These are phyloP conservation scores for Cisticola juncidis DNA, from an alignment of 2,113 vertebrate species.

Conservation along the genomic window DNA sequence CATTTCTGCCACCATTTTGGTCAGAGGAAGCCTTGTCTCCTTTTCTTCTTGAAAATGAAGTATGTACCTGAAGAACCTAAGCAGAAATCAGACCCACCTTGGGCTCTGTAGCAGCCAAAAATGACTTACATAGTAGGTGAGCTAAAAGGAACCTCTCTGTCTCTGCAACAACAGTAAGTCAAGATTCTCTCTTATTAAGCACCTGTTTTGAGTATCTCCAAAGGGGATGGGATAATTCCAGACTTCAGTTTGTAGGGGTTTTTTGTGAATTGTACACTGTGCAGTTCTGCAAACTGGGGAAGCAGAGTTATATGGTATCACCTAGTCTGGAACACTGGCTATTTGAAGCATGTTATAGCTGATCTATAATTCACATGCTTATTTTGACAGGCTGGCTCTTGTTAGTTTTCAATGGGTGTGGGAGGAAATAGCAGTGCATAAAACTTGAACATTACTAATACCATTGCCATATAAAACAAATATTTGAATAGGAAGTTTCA, in stretches of 20 bases:
- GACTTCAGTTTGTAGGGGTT: neutral
- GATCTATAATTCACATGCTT: slow-evolving; percentile 61
- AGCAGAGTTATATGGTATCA: slow-evolving; percentile 12
- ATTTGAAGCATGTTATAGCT: slow-evolving; percentile 59
- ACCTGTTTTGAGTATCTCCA: neutral
- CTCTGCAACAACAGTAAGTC: neutral
- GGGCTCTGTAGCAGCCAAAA: neutral
- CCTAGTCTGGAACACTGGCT: slow-evolving; percentile 40
- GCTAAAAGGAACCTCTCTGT: neutral
- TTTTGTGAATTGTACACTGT: neutral
- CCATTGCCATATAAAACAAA: slow-evolving; percentile 77
- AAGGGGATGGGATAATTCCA: neutral
- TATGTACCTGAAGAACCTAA: neutral
- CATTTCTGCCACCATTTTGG: neutral
- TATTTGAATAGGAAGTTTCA: slow-evolving; percentile 73
- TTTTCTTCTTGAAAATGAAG: neutral
- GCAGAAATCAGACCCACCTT: neutral
- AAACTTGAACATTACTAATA: slow-evolving; percentile 78
- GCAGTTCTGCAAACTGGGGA: slow-evolving; percentile 1
- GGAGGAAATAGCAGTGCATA: slow-evolving; percentile 72
- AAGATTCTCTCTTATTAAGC: neutral
- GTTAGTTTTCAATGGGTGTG: slow-evolving; percentile 72
- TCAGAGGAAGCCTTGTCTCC: neutral
- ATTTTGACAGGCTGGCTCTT: slow-evolving; percentile 69
- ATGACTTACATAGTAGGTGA: neutral